Conservation (phyloP, 2,888 invertebrate genomes). For the Trissolcus brochymenae region DNA sequence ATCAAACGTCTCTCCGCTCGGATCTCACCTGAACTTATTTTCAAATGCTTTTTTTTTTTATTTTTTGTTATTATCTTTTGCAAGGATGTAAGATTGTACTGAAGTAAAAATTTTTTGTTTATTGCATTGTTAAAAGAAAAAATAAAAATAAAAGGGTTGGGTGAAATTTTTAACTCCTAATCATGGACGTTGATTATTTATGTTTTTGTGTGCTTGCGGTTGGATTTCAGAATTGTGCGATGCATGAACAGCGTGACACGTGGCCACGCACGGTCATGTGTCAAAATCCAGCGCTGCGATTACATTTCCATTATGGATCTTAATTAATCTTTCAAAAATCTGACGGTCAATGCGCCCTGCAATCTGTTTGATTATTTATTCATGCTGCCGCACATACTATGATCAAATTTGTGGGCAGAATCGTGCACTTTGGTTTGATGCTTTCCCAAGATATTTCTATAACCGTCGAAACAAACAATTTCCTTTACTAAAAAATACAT, state of each 20-base stretch:
- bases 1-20: constrained; percentile 10
- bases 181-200: constrained; percentile 30
- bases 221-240: constrained; percentile 36
- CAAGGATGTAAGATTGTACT: too few relatives aligned
- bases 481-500: too few relatives aligned
- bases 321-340: constrained; percentile 50
- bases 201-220: constrained; percentile 52
- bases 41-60: background rate
- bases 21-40: constrained; percentile 1
- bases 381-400: constrained; percentile 19
- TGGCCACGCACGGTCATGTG: constrained; percentile 52
- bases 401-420: constrained; percentile 6
- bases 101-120: too few relatives aligned
- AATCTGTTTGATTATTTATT: constrained; percentile 25
- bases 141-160: background rate
- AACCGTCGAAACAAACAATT: too few relatives aligned
- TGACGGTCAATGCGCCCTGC: constrained; percentile 19
- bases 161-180: constrained; percentile 1
- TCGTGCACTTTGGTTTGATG: too few relatives aligned
- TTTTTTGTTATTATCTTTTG: too few relatives aligned
- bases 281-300: constrained; percentile 39
- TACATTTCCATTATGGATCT: constrained; percentile 36
- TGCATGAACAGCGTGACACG: constrained; percentile 40
- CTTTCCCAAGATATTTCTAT: too few relatives aligned
- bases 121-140: too few relatives aligned